Percentiles rank a stretch among this genome's conserved stretches.
Conservation (phyloP, 2,888 invertebrate genomes). For the Acronicta aceris region DNA sequence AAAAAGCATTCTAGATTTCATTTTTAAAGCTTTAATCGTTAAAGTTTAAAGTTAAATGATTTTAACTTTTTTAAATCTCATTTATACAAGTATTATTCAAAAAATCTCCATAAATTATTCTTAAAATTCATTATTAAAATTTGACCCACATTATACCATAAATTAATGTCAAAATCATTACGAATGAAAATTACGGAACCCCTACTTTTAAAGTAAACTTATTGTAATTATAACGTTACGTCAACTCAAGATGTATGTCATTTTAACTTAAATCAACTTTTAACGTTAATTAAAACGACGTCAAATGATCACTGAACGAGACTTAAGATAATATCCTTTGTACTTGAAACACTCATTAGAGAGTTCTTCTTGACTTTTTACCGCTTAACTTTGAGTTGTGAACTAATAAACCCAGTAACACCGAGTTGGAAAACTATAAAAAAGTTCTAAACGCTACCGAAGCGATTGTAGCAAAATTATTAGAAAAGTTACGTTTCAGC, state of each 20-base stretch:
- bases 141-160: no score
- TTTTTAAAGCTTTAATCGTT: no score
- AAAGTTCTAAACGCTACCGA: slow-evolving; percentile 47
- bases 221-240: neutral
- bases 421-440: slow-evolving; percentile 58
- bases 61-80: no score
- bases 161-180: no score
- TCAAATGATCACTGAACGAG: slow-evolving; percentile 8
- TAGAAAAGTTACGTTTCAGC: slow-evolving; percentile 55
- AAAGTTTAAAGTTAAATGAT: no score
- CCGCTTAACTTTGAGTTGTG: slow-evolving; percentile 48
- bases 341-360: slow-evolving; percentile 38
- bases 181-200: no score
- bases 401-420: slow-evolving; percentile 55
- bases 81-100: no score
- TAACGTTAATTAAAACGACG: slow-evolving; percentile 12
- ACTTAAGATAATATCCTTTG: slow-evolving; percentile 4
- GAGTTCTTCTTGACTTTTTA: slow-evolving; percentile 42
- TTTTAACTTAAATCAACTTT: slow-evolving; percentile 11
- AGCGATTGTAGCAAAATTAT: slow-evolving; percentile 55
- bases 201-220: neutral
- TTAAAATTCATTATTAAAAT: no score
- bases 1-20: no score
- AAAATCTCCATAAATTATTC: no score
- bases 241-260: neutral